Evolutionary conservation across 2,113 vertebrate species (phyloP).

Genomic region (Abramis brama): DNA sequence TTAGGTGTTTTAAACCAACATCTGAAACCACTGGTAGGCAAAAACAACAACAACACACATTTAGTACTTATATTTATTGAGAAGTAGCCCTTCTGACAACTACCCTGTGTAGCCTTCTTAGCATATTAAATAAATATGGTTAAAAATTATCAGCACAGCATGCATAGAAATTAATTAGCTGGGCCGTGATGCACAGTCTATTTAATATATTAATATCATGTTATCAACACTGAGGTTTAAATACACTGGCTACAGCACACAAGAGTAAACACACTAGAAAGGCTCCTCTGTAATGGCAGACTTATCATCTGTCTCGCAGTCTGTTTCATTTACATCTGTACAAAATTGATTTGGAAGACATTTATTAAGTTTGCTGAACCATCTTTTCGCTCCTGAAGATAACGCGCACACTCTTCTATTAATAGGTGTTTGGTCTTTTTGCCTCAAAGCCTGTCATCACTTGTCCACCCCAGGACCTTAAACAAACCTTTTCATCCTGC

Average conservation of each 20-base stretch:
- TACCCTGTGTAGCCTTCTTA: not conserved
- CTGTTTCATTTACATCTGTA: conserved; percentile 69
- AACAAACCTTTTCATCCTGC: conserved; percentile 57
- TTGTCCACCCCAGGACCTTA: conserved; percentile 45
- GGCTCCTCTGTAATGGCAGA: not conserved
- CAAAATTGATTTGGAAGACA: conserved; percentile 74
- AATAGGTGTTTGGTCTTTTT: conserved; percentile 58
- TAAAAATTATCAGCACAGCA: not conserved
- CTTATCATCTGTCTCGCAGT: conserved; percentile 72
- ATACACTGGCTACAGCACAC: not conserved
- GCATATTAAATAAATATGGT: conserved; percentile 2
- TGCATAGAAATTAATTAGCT: conserved; percentile 7
- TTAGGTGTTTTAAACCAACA: not conserved
- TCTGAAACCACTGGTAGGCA: not conserved
- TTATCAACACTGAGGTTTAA: conserved; percentile 21
- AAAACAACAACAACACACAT: not conserved
- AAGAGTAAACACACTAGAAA: conserved; percentile 18
- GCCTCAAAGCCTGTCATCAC: conserved; percentile 56
- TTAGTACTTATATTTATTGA: not conserved
- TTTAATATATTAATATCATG: conserved; percentile 14
- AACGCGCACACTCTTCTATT: conserved; percentile 64
- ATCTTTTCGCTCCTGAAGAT: conserved; percentile 68
- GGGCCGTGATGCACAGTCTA: not conserved
- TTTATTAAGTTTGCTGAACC: conserved; percentile 72
- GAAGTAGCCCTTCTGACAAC: not conserved